These are phyloP conservation scores for Pipistrellus pygmaeus DNA, from an alignment of 2,797 vertebrate genomes.

Conservation along the genomic window DNA sequence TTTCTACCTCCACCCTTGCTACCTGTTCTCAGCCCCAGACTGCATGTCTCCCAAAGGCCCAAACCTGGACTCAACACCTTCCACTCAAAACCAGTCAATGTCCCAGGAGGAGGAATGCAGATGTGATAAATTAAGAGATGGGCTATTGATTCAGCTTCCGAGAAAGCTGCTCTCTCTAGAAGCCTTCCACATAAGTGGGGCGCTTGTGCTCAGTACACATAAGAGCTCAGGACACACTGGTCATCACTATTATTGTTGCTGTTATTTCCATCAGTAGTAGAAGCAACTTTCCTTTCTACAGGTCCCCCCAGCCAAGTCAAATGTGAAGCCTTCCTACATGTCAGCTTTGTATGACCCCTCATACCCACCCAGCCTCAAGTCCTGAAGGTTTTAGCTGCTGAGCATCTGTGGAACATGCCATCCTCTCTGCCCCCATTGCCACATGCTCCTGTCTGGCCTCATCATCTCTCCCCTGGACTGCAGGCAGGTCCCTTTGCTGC, in stretches of 20 bases:
- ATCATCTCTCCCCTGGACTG: neutral
- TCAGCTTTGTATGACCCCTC: neutral
- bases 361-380: neutral
- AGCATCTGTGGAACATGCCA: rapidly evolving
- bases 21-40: neutral
- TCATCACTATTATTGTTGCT: neutral
- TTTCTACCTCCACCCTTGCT: neutral
- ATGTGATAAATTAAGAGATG: neutral
- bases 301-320: neutral
- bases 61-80: neutral
- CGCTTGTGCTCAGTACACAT: neutral
- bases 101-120: neutral
- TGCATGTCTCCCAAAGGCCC: neutral
- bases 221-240: neutral
- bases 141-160: neutral
- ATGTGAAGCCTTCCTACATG: neutral
- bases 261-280: neutral
- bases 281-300: neutral
- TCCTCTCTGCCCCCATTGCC: neutral
- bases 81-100: neutral
- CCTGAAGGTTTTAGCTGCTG: neutral
- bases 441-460: neutral
- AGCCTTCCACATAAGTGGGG: neutral
- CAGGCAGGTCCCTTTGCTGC: neutral
- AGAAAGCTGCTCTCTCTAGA: neutral